Percentiles rank a stretch among this genome's conserved stretches.
These are phyloP conservation scores for Pilophorus perplexus DNA, from an alignment of 2,888 invertebrate species.

Conservation along the genomic window DNA sequence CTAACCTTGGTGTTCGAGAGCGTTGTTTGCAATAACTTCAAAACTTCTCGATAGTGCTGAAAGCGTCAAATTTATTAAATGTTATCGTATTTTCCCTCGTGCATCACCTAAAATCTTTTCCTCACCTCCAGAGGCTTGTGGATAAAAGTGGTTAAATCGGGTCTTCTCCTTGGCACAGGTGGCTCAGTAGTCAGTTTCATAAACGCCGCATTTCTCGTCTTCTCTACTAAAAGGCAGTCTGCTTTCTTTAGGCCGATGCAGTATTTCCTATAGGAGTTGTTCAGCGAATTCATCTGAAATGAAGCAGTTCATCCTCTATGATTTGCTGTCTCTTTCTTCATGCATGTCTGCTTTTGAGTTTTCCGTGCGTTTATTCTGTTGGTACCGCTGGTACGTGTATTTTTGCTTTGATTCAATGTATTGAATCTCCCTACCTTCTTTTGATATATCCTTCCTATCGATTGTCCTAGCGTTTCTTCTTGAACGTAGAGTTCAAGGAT, in stretches of 20 bases:
- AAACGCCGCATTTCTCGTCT: conserved; percentile 68
- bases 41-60: conserved; percentile 65
- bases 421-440: conserved; percentile 57
- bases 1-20: conserved; percentile 55
- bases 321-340: not conserved
- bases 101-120: not conserved
- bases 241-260: conserved; percentile 80
- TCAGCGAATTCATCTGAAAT: conserved; percentile 63
- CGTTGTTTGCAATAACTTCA: conserved; percentile 61
- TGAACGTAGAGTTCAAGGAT: conserved; percentile 71
- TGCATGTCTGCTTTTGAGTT: too few species aligned
- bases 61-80: conserved; percentile 22
- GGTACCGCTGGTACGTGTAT: too few species aligned
- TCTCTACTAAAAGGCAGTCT: conserved; percentile 73
- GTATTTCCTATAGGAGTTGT: conserved; percentile 76
- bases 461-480: conserved; percentile 69
- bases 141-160: conserved; percentile 79
- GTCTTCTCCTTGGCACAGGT: conserved; percentile 74
- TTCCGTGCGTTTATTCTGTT: too few species aligned
- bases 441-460: conserved; percentile 68
- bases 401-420: too few species aligned
- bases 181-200: conserved; percentile 77
- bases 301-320: not conserved
- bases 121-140: conserved; percentile 72
- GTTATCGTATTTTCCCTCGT: not conserved